phyloP scores from a whole-genome alignment of 2,888 invertebrate species.

The Coronaproctus castanopsis region DNA sequence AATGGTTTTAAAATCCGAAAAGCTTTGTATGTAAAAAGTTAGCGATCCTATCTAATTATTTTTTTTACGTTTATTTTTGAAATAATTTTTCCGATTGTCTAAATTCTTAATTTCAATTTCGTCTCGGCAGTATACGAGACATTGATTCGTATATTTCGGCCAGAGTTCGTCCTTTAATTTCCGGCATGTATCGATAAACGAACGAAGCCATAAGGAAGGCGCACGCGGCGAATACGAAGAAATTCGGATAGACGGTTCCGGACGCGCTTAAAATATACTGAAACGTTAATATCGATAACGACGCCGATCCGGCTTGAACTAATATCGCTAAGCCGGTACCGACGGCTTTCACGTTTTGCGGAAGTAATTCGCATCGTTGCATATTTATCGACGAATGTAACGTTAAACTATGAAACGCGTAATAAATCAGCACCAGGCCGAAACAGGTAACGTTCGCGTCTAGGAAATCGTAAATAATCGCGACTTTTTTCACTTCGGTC shows the following conservation, averaged over 20 bases:
- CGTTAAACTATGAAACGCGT: not conserved
- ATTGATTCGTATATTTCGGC: not conserved
- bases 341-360: not conserved
- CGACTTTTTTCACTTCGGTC: not conserved
- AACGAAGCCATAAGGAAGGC: not conserved
- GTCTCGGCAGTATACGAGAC: too few species aligned
- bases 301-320: not conserved
- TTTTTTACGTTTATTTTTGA: too few species aligned
- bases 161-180: not conserved
- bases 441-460: not conserved
- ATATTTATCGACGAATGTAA: not conserved
- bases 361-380: not conserved
- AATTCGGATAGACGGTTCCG: not conserved
- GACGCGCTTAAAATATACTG: not conserved
- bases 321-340: not conserved
- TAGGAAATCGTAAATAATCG: not conserved
- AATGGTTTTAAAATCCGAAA: too few species aligned
- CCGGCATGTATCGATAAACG: not conserved
- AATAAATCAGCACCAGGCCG: not conserved
- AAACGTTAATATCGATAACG: not conserved
- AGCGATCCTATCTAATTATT: too few species aligned
- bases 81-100: too few species aligned
- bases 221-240: not conserved
- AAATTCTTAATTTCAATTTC: too few species aligned
- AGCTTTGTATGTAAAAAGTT: too few species aligned